A percentile compares a stretch with the other conserved stretches of the same genome.
These are phyloP conservation scores for Scaptodrosophila latifasciaeformis DNA, from an alignment of 2,888 invertebrate genomes.

Conservation along the genomic window DNA sequence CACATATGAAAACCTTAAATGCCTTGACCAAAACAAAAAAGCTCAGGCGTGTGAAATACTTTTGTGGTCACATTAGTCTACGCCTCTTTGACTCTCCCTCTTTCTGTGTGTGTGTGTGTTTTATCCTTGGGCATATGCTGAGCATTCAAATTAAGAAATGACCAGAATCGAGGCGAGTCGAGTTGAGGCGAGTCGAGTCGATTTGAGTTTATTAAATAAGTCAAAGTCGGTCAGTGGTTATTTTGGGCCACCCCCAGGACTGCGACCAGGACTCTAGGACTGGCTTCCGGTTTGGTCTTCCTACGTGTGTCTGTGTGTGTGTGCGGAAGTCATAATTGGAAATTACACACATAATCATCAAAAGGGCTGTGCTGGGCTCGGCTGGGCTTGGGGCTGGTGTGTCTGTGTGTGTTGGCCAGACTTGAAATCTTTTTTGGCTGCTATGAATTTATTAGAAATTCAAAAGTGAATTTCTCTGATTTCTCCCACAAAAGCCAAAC, in stretches of 20 bases:
- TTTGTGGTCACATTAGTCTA: slow-evolving; percentile 33
- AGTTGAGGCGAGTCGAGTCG: slow-evolving; percentile 11
- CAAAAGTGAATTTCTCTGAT: slow-evolving; percentile 62
- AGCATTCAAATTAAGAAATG: slow-evolving; percentile 38
- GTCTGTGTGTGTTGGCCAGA: not conserved
- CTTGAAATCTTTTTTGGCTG: slow-evolving; percentile 14
- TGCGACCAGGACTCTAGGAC: too few relatives aligned
- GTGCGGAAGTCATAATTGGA: slow-evolving; percentile 60
- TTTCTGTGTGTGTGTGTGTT: slow-evolving; percentile 13
- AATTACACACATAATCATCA: slow-evolving; percentile 59
- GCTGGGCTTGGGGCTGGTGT: not conserved
- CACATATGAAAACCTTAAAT: not conserved
- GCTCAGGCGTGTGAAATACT: slow-evolving; percentile 47
- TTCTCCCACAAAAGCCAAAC: slow-evolving; percentile 40
- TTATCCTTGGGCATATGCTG: slow-evolving; percentile 12
- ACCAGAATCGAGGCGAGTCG: not conserved
- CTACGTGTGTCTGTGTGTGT: not conserved
- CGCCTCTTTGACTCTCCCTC: not conserved
- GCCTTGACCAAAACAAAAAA: not conserved
- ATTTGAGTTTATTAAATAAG: slow-evolving; percentile 41
- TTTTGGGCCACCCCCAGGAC: not conserved
- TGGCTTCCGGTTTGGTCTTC: too few relatives aligned
- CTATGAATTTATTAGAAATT: slow-evolving; percentile 67
- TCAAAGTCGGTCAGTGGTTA: not conserved
- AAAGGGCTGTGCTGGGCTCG: slow-evolving; percentile 6